Base-by-base conservation (phyloP, 35 echinoderm and acorn worm genomes). In the Anneissia japonica region DNA sequence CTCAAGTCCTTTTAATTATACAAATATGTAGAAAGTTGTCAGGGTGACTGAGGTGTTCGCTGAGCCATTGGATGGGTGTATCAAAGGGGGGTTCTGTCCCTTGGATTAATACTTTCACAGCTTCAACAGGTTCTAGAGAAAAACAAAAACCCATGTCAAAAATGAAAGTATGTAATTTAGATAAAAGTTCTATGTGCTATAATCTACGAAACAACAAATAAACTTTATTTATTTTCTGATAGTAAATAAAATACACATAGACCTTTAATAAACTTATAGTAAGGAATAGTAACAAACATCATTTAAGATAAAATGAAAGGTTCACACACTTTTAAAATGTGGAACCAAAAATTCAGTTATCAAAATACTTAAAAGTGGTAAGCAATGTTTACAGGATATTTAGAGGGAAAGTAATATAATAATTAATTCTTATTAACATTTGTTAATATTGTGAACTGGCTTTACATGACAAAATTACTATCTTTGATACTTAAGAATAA, bases 11-110 rank as follows among this genome's bases (percentile, higher is more conserved):
- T 16, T 64, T 64, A 64, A 64, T 26, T 16, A 96, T 38, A 35
- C 92, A 90, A 31, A 99, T 89, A 51, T 99, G 92, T n/a, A 99
- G 81, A 51, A 99, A 99, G 75, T 97, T 99, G 36, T 99, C 96
- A 32, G 96, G 96, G 31, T 99, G 92, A 86, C 96, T 99, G 0
- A 99, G 86, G 77, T 99, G 96, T 73, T 99, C 96, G 74, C 96
- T 99, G 4, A 99, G 85, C 96, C 96, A 99, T 74, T 94, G 92
- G 0, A 94, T 77, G 0, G 96, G 92, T 1, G 92, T 99, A 21
- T 99, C 96, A 37, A 82, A 45, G 26, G 96, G 96, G 26, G 89
- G 83, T 73, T 99, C 96, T 26, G 94, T 91, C 7, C 96, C 96
- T 43, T 99, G 96, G 31, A 99, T 91, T 43, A 93, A 77, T 14